phyloP scores from a whole-genome alignment of 1,140 invertebrate species.

The Alviniconcha marisindica region DNA sequence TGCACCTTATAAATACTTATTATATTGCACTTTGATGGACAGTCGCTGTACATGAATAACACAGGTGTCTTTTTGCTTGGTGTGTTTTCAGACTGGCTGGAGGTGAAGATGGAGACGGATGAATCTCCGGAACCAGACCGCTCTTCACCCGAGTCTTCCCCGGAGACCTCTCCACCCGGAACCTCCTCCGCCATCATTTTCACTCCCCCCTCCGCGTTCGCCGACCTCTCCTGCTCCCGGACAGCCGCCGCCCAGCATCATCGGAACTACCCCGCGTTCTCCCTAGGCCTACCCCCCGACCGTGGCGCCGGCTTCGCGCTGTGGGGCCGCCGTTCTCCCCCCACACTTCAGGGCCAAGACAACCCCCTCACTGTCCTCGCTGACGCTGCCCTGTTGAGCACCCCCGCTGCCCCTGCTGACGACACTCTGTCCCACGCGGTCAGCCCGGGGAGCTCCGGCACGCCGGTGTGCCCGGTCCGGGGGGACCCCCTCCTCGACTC shows the following conservation, averaged over 20 bases:
- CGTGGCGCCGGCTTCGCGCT: background rate
- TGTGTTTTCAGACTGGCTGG: conserved; percentile 32
- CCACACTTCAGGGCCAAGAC: too few relatives aligned
- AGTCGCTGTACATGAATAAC: too few relatives aligned
- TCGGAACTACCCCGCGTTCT: background rate
- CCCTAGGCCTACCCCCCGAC: too few relatives aligned
- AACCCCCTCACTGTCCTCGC: too few relatives aligned
- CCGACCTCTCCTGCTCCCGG: background rate
- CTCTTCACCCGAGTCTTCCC: conserved; percentile 6
- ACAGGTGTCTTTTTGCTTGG: background rate
- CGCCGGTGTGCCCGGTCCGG: background rate
- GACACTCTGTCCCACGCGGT: background rate
- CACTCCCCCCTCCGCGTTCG: background rate
- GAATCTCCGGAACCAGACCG: conserved; percentile 20
- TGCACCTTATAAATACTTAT: too few relatives aligned
- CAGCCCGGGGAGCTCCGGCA: background rate
- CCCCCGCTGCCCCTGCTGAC: background rate
- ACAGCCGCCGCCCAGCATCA: background rate
- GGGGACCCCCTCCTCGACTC: background rate
- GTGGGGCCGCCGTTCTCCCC: too few relatives aligned
- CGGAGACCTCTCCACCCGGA: background rate
- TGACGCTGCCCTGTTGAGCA: background rate
- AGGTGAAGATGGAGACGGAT: conserved; percentile 29
- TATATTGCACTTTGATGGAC: too few relatives aligned
- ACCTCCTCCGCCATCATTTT: background rate